phyloP scores from a whole-genome alignment of 2,113 vertebrate species.

The Crotalus helleri region DNA sequence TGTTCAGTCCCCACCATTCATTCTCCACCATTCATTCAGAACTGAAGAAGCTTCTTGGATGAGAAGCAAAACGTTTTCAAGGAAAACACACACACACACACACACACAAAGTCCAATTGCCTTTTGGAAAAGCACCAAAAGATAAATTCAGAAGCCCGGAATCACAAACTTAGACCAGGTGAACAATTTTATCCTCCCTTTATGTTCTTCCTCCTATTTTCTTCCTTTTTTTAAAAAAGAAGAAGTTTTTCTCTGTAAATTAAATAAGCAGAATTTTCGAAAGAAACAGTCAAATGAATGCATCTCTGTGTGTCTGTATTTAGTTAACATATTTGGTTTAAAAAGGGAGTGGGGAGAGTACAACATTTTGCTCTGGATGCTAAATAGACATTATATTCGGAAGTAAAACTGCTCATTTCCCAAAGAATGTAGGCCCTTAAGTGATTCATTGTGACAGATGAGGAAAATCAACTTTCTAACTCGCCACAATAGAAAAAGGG shows the following conservation, averaged over 20 bases:
- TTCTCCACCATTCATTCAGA: neutral
- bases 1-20: neutral
- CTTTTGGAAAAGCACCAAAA: neutral
- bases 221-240: neutral
- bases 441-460: neutral
- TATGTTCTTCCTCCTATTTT: neutral
- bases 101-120: neutral
- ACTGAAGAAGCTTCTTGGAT: neutral
- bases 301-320: neutral
- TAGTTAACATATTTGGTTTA: neutral
- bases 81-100: neutral
- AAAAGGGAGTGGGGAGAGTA: neutral
- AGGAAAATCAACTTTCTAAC: neutral
- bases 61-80: neutral
- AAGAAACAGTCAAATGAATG: neutral
- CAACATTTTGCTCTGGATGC: neutral
- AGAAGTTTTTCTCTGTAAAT: neutral
- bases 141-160: neutral
- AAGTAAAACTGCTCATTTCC: neutral
- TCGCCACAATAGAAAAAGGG: neutral
- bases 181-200: neutral
- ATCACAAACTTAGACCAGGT: neutral
- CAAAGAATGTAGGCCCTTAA: neutral
- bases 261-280: neutral
- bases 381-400: neutral